These are phyloP conservation scores for Vanacampus margaritifer DNA, from an alignment of 2,113 vertebrate species.

Conservation along the genomic window DNA sequence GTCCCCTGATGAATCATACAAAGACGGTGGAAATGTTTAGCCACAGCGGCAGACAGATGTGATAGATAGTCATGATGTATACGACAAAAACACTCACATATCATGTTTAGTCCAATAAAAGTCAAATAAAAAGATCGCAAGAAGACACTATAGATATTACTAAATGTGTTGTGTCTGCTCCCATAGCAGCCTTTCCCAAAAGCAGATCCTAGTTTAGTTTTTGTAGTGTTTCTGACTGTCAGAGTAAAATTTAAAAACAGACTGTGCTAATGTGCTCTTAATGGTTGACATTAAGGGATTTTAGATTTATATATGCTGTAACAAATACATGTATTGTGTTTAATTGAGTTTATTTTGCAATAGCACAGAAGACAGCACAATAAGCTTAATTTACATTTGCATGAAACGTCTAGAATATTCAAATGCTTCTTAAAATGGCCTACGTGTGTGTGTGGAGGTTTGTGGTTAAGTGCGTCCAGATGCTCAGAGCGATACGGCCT, in stretches of 20 bases:
- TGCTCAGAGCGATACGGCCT: conserved; percentile 58
- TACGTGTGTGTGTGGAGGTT: conserved; percentile 24
- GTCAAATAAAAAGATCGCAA: neutral
- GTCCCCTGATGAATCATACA: conserved; percentile 43
- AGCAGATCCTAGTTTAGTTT: neutral
- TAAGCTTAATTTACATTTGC: neutral
- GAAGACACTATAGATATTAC: neutral
- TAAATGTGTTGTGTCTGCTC: neutral
- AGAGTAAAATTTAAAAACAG: neutral
- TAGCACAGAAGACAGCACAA: too few species aligned
- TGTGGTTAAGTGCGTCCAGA: conserved; percentile 62
- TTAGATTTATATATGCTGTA: too few species aligned
- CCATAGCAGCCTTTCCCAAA: neutral
- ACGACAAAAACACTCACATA: conserved; percentile 4
- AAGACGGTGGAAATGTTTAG: conserved; percentile 31
- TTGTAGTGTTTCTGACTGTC: neutral
- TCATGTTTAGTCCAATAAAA: neutral
- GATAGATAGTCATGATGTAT: conserved; percentile 2
- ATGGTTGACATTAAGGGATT: too few species aligned
- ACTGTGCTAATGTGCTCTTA: too few species aligned
- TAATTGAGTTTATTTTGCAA: too few species aligned
- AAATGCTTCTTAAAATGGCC: neutral
- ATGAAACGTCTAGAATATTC: neutral
- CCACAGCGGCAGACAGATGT: conserved; percentile 15
- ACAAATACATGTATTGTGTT: too few species aligned